Conservation (phyloP, 1,140 invertebrate species). For the Phymastichus coffea region DNA sequence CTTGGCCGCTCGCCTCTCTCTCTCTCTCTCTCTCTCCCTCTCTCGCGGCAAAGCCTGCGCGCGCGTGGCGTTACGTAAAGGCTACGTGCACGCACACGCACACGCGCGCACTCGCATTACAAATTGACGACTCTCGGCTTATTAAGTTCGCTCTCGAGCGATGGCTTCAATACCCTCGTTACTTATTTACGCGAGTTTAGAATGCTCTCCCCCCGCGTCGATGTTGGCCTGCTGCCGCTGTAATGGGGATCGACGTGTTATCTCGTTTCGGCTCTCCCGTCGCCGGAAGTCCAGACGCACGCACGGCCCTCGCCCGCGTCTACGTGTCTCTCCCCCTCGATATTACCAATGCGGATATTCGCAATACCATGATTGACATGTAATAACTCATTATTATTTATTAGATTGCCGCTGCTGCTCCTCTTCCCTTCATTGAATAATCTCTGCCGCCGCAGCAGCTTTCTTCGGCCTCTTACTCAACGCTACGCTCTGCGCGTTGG, state of each 20-base stretch:
- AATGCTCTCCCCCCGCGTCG: constrained; percentile 34
- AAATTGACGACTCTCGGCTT: constrained; percentile 55
- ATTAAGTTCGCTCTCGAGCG: constrained; percentile 55
- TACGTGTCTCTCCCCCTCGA: too few species aligned
- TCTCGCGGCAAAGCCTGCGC: constrained; percentile 24
- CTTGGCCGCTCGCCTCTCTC: constrained; percentile 43
- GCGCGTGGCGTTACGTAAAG: constrained; percentile 34
- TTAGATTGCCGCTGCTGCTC: too few species aligned
- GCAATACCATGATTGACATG: too few species aligned
- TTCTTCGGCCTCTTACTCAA: too few species aligned
- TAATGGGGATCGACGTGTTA: constrained; percentile 50
- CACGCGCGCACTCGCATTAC: constrained; percentile 45
- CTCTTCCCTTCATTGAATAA: too few species aligned
- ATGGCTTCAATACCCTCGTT: constrained; percentile 53
- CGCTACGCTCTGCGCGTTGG: too few species aligned
- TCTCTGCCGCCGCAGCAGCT: too few species aligned
- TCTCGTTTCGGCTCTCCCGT: background rate
- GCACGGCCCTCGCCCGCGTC: too few species aligned
- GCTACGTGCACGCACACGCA: constrained; percentile 34
- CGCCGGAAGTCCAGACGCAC: constrained; percentile 5
- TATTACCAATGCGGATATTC: too few species aligned
- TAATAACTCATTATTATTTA: too few species aligned
- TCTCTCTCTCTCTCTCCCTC: too few species aligned
- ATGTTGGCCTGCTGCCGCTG: constrained; percentile 27
- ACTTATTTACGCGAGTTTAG: constrained; percentile 57